Evolutionary conservation across 2,113 vertebrate genomes (phyloP), one percentile per base, ranked within the genome.

Genomic region (Rhinolophus ferrumequinum): DNA sequence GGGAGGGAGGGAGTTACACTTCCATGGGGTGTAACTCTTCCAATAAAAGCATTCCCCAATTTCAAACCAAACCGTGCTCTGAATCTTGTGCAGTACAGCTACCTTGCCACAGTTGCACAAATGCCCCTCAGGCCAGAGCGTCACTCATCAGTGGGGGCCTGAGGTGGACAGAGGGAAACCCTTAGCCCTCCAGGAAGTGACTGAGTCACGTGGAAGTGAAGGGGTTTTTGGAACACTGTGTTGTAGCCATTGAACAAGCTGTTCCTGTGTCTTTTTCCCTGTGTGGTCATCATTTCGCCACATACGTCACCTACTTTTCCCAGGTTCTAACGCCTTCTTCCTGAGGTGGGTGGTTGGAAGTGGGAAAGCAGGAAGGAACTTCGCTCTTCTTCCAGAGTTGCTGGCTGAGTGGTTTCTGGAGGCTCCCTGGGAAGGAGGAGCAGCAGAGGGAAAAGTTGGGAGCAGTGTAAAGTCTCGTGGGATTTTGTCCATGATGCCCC

Each of bases 111-210:
- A 3, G 6, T 33, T 16, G 38, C n/a, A 33, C 10, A 30, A 14
- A 94, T 0, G 8, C 30, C n/a, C 19, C 8, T 60, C 26, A 28
- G 30, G 3, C 35, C 38, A 33, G 12, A 62, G 41, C 14, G 8
- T 19, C 7, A 6, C 38, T 58, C 44, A 0, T 60, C 35, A 30
- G 2, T 9, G 10, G 44, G 14, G 19, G 1, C 15, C 33, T 1
- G 5, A 35, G 44, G 33, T 26, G 18, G 60, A 79, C 67, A 4
- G 66, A 58, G 47, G 28, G 76, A 93, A 50, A 47, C 41, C 50
- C 54, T 56, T 2, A 24, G 30, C 7, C 41, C 30, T 58, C 30
- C 2, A 18, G 52, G 35, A 62, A 33, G 33, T 79, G 21, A 56
- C 35, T 14, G 35, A 88, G 47, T 64, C 52, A 4, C 0, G 0